phyloP scores from a whole-genome alignment of 2,113 vertebrate genomes.

The Stegostoma tigrinum region DNA sequence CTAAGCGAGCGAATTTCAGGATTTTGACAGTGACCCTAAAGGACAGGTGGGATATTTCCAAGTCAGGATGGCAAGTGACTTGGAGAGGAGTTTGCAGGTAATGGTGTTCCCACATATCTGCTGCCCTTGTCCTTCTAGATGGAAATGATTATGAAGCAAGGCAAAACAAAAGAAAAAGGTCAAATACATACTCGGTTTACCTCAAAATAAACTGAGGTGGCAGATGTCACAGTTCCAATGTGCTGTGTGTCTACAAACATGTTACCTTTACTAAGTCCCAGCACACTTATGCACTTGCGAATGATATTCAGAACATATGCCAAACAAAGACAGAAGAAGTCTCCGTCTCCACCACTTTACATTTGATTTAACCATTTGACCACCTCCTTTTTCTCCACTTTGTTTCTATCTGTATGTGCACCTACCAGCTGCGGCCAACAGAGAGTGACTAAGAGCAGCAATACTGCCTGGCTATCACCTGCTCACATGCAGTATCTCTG shows the following conservation, averaged over 20 bases:
- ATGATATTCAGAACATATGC: background rate
- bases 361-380: background rate
- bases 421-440: background rate
- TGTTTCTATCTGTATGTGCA: background rate
- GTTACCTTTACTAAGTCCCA: conserved; percentile 26
- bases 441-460: background rate
- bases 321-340: background rate
- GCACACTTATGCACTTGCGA: background rate
- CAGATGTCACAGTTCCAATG: conserved; percentile 23
- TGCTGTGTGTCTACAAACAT: background rate
- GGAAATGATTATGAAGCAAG: background rate
- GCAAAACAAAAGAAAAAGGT: background rate
- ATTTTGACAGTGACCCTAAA: no score
- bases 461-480: background rate
- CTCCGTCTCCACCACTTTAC: background rate
- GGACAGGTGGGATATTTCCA: no score
- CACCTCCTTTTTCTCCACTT: background rate
- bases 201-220: background rate
- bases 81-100: no score
- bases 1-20: no score
- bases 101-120: no score
- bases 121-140: no score
- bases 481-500: background rate
- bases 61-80: no score
- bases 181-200: background rate